Conservation (phyloP, 2,797 vertebrate genomes). For the Helarctos malayanus region DNA sequence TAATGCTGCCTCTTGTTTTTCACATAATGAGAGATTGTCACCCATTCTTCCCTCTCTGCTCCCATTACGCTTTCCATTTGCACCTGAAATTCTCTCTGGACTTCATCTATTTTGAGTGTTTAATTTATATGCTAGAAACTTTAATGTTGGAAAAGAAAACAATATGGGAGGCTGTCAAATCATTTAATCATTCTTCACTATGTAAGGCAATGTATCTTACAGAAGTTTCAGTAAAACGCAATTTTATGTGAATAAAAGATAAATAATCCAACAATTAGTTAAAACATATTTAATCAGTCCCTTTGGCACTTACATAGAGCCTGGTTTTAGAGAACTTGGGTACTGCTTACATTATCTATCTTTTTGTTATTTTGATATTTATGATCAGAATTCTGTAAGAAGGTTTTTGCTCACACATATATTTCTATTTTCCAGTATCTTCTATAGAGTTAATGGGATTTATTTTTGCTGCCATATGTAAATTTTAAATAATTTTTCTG, state of each 20-base stretch:
- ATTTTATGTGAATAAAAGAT: background rate
- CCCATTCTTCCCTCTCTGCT: background rate
- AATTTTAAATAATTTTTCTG: conserved; percentile 65
- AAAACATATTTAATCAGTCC: background rate
- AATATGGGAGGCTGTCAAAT: background rate
- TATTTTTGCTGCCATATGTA: conserved; percentile 17
- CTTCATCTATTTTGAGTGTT: background rate
- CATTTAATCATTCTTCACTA: background rate
- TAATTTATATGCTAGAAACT: background rate
- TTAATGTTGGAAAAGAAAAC: background rate
- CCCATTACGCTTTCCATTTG: background rate
- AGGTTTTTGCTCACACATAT: background rate
- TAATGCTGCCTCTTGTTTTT: background rate
- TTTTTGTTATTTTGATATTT: background rate
- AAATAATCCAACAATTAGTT: background rate
- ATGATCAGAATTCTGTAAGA: conserved; percentile 45
- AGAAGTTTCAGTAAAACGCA: background rate
- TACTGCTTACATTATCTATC: background rate
- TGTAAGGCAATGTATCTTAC: background rate
- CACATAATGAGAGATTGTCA: background rate
- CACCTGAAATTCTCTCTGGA: background rate
- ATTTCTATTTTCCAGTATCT: conserved; percentile 29
- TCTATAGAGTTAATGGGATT: background rate
- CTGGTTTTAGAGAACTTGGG: background rate
- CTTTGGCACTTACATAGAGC: background rate